Percentiles rank a stretch among this genome's conserved stretches.
Evolutionary conservation across 2,113 vertebrate species (phyloP).

Genomic region (Ceyx cyanopectus): DNA sequence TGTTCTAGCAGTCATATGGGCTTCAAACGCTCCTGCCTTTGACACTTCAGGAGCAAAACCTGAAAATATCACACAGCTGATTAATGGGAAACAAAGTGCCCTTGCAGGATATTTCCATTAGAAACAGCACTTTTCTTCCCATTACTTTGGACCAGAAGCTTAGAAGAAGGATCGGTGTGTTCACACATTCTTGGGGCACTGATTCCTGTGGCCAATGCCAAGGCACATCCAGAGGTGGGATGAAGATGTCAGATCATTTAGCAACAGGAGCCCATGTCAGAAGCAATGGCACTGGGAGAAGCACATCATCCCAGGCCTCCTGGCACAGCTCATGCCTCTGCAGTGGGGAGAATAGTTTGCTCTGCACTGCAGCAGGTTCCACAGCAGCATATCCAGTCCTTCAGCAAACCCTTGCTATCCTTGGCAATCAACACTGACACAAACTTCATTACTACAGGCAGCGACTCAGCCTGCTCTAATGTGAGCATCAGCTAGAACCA

Average conservation of each 20-base stretch:
- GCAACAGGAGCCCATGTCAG: not conserved
- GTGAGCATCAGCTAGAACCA: not conserved
- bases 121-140: not conserved
- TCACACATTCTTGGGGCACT: not conserved
- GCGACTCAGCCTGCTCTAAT: not conserved
- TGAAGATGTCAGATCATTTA: not conserved
- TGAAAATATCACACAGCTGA: not conserved
- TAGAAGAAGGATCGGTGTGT: not conserved
- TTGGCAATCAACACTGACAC: not conserved
- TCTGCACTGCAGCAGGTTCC: accelerated
- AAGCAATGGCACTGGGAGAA: not conserved
- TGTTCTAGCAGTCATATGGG: not conserved
- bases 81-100: not conserved
- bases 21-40: not conserved
- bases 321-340: not conserved
- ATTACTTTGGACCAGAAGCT: not conserved
- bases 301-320: not conserved
- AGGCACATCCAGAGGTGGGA: not conserved
- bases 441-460: not conserved
- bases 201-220: not conserved
- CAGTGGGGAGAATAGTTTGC: not conserved
- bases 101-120: not conserved
- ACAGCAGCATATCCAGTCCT: not conserved
- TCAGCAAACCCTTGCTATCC: not conserved
- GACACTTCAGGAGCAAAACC: not conserved